phyloP scores from a whole-genome alignment of 2,113 vertebrate species.

The Apeltes quadracus region DNA sequence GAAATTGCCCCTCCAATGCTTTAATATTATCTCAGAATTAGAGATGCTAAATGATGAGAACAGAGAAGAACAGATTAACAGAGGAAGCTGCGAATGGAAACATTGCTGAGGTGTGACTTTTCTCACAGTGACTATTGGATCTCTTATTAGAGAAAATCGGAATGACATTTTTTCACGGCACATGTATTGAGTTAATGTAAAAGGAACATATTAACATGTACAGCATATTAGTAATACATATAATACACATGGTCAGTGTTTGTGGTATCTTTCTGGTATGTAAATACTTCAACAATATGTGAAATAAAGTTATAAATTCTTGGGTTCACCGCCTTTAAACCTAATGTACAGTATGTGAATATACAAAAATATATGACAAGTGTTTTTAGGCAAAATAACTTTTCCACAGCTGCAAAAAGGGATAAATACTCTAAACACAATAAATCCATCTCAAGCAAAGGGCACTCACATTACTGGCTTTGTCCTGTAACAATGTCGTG shows the following conservation, averaged over 20 bases:
- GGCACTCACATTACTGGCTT: constrained; percentile 11
- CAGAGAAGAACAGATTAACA: background rate
- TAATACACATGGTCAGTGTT: constrained; percentile 1
- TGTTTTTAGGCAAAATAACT: constrained; percentile 46
- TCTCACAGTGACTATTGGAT: constrained; percentile 20
- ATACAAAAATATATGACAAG: constrained; percentile 72
- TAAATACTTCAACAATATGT: constrained; percentile 26
- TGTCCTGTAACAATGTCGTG: constrained; percentile 19
- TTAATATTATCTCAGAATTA: background rate
- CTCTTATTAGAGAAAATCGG: constrained; percentile 2
- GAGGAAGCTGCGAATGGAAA: background rate
- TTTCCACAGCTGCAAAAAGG: constrained; percentile 53
- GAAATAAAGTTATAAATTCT: constrained; percentile 15
- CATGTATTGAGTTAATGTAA: constrained; percentile 12
- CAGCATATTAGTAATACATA: constrained; percentile 30
- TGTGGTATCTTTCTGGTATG: constrained; percentile 1
- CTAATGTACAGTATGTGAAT: constrained; percentile 62
- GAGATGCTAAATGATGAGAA: background rate
- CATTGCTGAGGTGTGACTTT: background rate
- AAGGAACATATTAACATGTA: constrained; percentile 33
- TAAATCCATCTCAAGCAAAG: constrained; percentile 36
- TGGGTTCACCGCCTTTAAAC: constrained; percentile 45
- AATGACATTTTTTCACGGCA: constrained; percentile 4
- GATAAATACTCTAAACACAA: constrained; percentile 70
- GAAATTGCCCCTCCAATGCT: background rate